Evolutionary conservation across 1,140 invertebrate species (phyloP), one percentile per base, ranked within the genome.

Genomic region (Pogonomyrmex barbatus): DNA sequence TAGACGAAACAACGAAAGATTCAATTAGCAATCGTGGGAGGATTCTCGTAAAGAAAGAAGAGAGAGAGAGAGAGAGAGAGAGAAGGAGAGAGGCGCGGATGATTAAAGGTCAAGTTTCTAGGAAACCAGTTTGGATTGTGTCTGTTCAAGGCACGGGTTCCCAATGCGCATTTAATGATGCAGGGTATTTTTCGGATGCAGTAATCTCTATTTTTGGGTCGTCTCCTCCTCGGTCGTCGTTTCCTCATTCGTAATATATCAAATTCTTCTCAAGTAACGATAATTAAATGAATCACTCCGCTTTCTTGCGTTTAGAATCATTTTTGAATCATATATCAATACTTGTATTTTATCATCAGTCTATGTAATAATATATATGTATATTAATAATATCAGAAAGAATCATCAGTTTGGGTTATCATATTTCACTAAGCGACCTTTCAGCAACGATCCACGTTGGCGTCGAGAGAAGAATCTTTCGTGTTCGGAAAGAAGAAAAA

Each of bases 131-230:
- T 85, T 65, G 73, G n/a, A 85, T 85, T 77, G 42, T 75, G 5
- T 65, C 82, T 14, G 14, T 42, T 52, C 12, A 24, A 65, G 60
- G 30, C 52, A 17, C 47, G 47, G 47, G 17, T 42, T 70, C 63
- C 39, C 30, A 33, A 70, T 56, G 42, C 68, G 45, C n/a, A 4
- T 24, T 54, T 71, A 45, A 71, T 70, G 85, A 50, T 42, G 33
- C 62, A 33, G 5, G 60, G 68, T 54, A 77, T 77, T 85, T 89
- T 76, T 86, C 17, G 56, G 47, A 88, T 90, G 83, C 86, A 73
- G 89, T 83, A 89, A 90, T 89, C 63, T 89, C 60, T 90, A 90
- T 90, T 90, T 90, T 82, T 86, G 86, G 88, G 56, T 24, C 24
- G 24, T 24, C 24, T 24, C 24, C 24, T 24, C 24, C 24, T 24